Evolutionary conservation across 2,113 vertebrate species (phyloP).

Genomic region (Zosterops lateralis): DNA sequence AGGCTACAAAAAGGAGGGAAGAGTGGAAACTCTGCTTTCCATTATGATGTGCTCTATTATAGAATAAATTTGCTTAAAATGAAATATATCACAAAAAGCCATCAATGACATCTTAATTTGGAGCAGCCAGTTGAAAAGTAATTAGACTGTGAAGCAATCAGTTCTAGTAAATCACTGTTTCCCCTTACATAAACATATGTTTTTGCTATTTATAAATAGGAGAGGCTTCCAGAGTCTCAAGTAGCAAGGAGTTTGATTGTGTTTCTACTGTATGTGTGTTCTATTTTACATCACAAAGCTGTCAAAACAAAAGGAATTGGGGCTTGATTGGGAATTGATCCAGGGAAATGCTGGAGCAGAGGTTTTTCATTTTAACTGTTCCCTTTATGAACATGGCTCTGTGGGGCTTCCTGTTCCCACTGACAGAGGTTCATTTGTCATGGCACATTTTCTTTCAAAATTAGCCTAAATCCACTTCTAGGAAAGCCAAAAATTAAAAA

Average conservation of each 20-base stretch:
- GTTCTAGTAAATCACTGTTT: slow-evolving; percentile 82
- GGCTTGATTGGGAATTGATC: neutral
- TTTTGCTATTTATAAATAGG: slow-evolving; percentile 70
- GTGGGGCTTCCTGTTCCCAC: neutral
- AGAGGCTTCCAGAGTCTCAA: slow-evolving; percentile 65
- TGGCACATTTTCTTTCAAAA: neutral
- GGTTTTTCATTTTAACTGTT: neutral
- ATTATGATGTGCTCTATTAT: slow-evolving; percentile 83
- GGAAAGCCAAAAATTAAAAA: neutral
- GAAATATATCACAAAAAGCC: slow-evolving; percentile 84
- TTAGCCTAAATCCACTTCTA: neutral
- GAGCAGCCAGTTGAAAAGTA: slow-evolving; percentile 85
- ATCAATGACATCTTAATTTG: slow-evolving; percentile 87
- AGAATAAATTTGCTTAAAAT: slow-evolving; percentile 85
- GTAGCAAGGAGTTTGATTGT: slow-evolving; percentile 66
- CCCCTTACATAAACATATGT: slow-evolving; percentile 77
- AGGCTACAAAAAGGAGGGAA: slow-evolving; percentile 81
- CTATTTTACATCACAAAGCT: slow-evolving; percentile 64
- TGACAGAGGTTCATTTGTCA: neutral
- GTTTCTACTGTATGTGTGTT: slow-evolving; percentile 64
- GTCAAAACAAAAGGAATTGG: slow-evolving; percentile 70
- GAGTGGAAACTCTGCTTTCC: slow-evolving; percentile 79
- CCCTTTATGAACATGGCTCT: neutral
- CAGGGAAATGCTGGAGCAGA: neutral
- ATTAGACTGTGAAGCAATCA: slow-evolving; percentile 83